A percentile compares a stretch with the other conserved stretches of the same genome.
These are phyloP conservation scores for Dusona sp. DNA, from an alignment of 2,888 invertebrate genomes.

Conservation along the genomic window DNA sequence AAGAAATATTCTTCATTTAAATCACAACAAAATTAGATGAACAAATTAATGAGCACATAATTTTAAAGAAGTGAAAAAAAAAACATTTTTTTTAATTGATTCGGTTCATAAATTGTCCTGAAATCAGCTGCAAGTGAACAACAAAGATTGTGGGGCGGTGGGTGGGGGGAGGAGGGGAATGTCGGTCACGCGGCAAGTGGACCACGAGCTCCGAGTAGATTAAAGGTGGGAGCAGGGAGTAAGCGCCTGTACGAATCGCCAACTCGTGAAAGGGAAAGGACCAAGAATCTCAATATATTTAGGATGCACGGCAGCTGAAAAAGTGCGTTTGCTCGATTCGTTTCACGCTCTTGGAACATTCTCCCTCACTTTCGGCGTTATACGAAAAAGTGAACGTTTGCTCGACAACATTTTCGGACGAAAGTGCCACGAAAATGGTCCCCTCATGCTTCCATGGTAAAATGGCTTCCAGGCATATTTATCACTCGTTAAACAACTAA, in stretches of 20 bases:
- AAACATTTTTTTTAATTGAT: neutral
- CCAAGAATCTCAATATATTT: constrained; percentile 13
- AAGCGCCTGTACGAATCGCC: neutral
- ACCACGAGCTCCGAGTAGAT: neutral
- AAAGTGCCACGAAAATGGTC: constrained; percentile 33
- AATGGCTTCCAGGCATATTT: constrained; percentile 10
- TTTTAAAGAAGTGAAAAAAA: neutral
- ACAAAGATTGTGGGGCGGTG: neutral
- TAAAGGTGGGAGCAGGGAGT: neutral
- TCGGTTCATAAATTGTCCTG: neutral
- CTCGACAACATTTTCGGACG: constrained; percentile 33
- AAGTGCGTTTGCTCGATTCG: constrained; percentile 2
- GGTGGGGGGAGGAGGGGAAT: neutral
- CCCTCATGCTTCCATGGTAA: too few relatives aligned
- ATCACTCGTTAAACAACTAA: neutral
- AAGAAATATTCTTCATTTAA: neutral
- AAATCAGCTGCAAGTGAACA: neutral
- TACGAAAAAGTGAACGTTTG: neutral
- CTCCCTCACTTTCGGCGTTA: neutral
- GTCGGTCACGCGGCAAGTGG: constrained; percentile 41
- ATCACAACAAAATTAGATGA: neutral
- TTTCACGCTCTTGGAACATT: neutral
- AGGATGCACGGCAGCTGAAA: constrained; percentile 10
- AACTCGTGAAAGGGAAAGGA: constrained; percentile 26
- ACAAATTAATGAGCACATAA: neutral